These are phyloP conservation scores for Poeciliopsis retropinna DNA, from an alignment of 2,113 vertebrate genomes.

Conservation along the genomic window DNA sequence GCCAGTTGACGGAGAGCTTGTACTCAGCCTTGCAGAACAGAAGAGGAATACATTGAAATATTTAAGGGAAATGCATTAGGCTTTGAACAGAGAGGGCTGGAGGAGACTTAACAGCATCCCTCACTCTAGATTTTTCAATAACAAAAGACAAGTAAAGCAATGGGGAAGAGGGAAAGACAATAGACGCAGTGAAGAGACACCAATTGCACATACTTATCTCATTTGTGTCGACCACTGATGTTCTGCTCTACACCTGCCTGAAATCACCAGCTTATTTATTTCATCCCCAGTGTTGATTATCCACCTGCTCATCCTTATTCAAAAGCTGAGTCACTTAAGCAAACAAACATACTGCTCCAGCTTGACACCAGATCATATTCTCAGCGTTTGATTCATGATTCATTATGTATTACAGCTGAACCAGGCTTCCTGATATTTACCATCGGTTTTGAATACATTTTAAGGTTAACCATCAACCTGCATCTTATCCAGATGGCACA, in stretches of 20 bases:
- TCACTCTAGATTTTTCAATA: slow-evolving; percentile 39
- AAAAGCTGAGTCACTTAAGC: slow-evolving; percentile 35
- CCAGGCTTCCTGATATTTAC: slow-evolving; percentile 1
- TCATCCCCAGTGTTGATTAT: slow-evolving; percentile 16
- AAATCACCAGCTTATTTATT: slow-evolving; percentile 25
- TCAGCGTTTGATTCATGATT: slow-evolving; percentile 62
- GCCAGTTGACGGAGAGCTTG: slow-evolving; percentile 32
- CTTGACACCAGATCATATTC: slow-evolving; percentile 34
- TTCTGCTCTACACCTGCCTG: background rate
- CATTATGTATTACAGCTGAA: slow-evolving; percentile 35
- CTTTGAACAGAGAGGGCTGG: slow-evolving; percentile 49
- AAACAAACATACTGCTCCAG: slow-evolving; percentile 2
- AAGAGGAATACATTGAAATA: slow-evolving; percentile 73
- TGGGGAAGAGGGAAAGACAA: background rate
- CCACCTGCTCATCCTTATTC: slow-evolving; percentile 23
- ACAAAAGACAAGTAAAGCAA: slow-evolving; percentile 13
- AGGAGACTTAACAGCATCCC: slow-evolving; percentile 35
- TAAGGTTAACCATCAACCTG: slow-evolving; percentile 2
- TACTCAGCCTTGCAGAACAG: slow-evolving; percentile 52
- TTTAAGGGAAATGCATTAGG: slow-evolving; percentile 79
- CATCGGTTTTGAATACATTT: slow-evolving; percentile 35
- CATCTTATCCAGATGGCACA: slow-evolving; percentile 6
- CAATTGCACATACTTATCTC: background rate
- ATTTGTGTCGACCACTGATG: background rate
- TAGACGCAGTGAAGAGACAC: background rate